Percentiles rank a stretch among this genome's conserved stretches.
These are phyloP conservation scores for Rhinichthys osculus DNA, from an alignment of 2,797 vertebrate species.

Conservation along the genomic window DNA sequence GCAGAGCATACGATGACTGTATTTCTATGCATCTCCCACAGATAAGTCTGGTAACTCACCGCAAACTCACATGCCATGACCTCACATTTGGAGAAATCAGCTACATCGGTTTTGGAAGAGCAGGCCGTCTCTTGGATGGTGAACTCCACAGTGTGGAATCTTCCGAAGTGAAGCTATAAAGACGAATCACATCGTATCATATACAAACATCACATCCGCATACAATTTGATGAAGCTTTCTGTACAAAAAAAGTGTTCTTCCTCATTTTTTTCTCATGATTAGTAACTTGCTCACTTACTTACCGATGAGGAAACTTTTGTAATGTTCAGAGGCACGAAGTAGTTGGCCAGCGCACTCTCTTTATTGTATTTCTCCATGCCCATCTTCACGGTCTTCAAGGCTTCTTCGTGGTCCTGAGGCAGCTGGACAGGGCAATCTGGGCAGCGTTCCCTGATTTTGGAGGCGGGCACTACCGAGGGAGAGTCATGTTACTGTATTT, in stretches of 20 bases:
- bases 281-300: not conserved
- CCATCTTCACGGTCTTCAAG: conserved; percentile 54
- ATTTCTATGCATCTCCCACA: not conserved
- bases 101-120: conserved; percentile 29
- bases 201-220: not conserved
- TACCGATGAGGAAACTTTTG: conserved; percentile 65
- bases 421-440: conserved; percentile 65
- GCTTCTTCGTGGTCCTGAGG: not conserved
- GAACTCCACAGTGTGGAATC: conserved; percentile 58
- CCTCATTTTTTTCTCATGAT: not conserved
- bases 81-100: conserved; percentile 64
- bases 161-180: conserved; percentile 49
- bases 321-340: conserved; percentile 70
- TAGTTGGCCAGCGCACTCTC: conserved; percentile 67
- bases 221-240: not conserved
- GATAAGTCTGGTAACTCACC: conserved; percentile 68
- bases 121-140: conserved; percentile 70
- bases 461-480: conserved; percentile 64
- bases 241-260: not conserved
- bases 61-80: conserved; percentile 77
- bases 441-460: conserved; percentile 36
- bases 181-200: not conserved
- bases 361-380: conserved; percentile 76
- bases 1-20: not conserved
- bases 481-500: conserved; percentile 21